phyloP scores from a whole-genome alignment of 2,797 vertebrate species.

The Bovichtus diacanthus region DNA sequence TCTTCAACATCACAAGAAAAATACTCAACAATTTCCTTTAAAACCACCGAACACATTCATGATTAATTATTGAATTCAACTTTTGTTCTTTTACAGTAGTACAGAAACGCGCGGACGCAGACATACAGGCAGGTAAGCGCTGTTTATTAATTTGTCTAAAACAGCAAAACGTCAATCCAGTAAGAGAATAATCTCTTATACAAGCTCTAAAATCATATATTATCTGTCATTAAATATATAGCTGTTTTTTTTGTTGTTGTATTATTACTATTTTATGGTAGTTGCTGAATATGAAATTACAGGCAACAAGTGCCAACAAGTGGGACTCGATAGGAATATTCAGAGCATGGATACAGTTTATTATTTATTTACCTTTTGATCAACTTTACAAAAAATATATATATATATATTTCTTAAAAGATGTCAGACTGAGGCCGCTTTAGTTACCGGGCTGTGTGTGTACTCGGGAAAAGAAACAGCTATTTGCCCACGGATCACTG shows the following conservation, averaged over 20 bases:
- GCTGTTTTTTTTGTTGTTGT: not conserved
- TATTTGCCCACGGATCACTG: not conserved
- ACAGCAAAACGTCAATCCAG: not conserved
- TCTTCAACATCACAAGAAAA: not conserved
- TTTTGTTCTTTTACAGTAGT: not conserved
- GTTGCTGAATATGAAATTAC: conserved; percentile 8
- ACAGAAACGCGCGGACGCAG: conserved; percentile 2
- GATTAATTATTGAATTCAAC: not conserved
- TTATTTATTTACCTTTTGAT: not conserved
- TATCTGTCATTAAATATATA: not conserved
- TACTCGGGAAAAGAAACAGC: not conserved
- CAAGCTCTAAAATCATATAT: not conserved
- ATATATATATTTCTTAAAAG: too few relatives aligned
- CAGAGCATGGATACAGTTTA: not conserved
- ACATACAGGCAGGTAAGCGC: not conserved
- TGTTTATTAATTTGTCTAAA: not conserved
- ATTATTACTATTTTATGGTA: not conserved
- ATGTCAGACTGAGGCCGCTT: not conserved
- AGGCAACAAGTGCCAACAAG: conserved; percentile 70
- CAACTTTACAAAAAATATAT: not conserved
- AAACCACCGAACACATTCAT: not conserved
- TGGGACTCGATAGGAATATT: conserved; percentile 7
- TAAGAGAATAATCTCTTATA: not conserved
- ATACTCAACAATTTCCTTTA: not conserved
- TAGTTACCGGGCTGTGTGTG: not conserved